phyloP scores from a whole-genome alignment of 2,113 vertebrate species.

The Chionomys nivalis region DNA sequence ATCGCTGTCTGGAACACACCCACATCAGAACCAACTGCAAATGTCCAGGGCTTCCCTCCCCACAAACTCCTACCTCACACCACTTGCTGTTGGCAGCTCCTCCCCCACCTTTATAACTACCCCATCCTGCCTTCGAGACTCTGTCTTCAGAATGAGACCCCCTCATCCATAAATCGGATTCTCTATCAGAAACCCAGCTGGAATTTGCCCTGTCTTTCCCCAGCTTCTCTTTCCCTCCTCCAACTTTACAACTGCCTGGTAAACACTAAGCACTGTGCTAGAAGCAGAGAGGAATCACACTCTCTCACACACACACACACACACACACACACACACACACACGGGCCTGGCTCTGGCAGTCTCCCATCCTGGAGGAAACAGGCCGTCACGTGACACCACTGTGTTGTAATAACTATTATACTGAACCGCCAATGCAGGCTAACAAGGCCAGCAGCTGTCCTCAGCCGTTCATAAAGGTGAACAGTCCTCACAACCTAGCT shows the following conservation, averaged over 20 bases:
- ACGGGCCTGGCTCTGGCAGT: neutral
- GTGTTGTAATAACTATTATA: neutral
- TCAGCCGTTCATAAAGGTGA: neutral
- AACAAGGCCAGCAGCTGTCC: neutral
- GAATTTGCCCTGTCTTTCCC: neutral
- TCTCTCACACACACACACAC: too few species aligned
- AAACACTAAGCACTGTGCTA: neutral
- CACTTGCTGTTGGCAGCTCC: neutral
- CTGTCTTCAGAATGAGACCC: neutral
- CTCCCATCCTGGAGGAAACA: neutral
- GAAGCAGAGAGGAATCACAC: neutral
- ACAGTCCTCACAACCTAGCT: constrained; percentile 2
- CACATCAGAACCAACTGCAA: neutral
- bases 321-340: too few species aligned
- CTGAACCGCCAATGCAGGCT: neutral
- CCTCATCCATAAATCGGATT: neutral
- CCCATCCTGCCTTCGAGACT: neutral
- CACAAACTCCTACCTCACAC: neutral
- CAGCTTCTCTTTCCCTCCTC: neutral
- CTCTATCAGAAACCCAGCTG: neutral
- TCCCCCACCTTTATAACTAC: neutral
- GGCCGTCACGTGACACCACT: neutral
- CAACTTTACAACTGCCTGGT: neutral
- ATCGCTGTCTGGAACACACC: neutral
- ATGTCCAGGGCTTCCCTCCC: neutral